Conservation (phyloP, 2,888 invertebrate species). For the Malthinus flaveolus region DNA sequence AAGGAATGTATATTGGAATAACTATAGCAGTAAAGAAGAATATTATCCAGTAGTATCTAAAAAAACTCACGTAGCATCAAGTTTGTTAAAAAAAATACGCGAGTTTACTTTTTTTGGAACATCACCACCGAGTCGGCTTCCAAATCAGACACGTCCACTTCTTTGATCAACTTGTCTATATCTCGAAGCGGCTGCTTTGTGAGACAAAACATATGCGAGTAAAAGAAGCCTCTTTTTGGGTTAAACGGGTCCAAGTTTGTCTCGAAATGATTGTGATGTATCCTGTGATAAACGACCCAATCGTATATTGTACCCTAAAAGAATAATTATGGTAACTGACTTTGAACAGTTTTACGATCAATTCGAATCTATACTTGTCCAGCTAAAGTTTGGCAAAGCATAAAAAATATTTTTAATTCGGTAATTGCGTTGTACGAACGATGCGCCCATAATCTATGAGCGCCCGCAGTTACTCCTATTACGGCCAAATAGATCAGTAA, state of each 20-base stretch:
- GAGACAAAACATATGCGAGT: slow-evolving; percentile 77
- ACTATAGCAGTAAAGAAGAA: slow-evolving; percentile 67
- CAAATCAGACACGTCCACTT: slow-evolving; percentile 80
- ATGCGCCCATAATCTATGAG: slow-evolving; percentile 94
- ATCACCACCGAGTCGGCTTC: slow-evolving; percentile 75
- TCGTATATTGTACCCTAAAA: slow-evolving; percentile 79
- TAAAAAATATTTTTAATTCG: slow-evolving; percentile 73
- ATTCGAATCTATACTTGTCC: slow-evolving; percentile 68
- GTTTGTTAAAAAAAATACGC: background rate
- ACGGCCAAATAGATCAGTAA: slow-evolving; percentile 65
- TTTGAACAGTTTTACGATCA: background rate
- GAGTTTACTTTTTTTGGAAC: slow-evolving; percentile 75
- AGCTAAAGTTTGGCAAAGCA: slow-evolving; percentile 82
- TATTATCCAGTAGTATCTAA: slow-evolving; percentile 70
- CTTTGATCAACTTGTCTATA: slow-evolving; percentile 62
- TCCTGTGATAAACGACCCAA: slow-evolving; percentile 80
- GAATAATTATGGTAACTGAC: too few relatives aligned
- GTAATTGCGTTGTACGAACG: slow-evolving; percentile 75
- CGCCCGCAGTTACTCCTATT: slow-evolving; percentile 86
- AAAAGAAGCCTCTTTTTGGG: slow-evolving; percentile 76
- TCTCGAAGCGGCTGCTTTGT: slow-evolving; percentile 67
- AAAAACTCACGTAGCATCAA: background rate
- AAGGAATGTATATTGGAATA: slow-evolving; percentile 74
- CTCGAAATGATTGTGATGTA: slow-evolving; percentile 79
- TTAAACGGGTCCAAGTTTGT: slow-evolving; percentile 82